phyloP scores from a whole-genome alignment of 2,888 invertebrate genomes.

The Drosophila vallismaia region DNA sequence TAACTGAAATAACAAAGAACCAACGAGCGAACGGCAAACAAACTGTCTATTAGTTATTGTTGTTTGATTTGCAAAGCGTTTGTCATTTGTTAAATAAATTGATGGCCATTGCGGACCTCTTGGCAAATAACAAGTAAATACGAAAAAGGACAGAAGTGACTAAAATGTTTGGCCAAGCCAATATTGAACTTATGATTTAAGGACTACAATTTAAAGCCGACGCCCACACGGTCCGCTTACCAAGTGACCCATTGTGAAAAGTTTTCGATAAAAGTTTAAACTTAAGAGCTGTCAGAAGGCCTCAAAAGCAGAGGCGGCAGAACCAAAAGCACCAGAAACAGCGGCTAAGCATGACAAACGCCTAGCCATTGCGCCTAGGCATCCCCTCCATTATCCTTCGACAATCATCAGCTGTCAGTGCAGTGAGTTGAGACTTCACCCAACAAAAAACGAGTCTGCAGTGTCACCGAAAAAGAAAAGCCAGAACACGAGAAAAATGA shows the following conservation, averaged over 20 bases:
- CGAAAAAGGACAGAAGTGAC: slow-evolving; percentile 26
- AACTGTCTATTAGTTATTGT: slow-evolving; percentile 73
- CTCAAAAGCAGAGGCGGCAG: slow-evolving; percentile 29
- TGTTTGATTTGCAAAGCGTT: slow-evolving; percentile 78
- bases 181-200: slow-evolving; percentile 41
- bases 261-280: slow-evolving; percentile 30
- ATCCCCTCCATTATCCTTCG: slow-evolving; percentile 18
- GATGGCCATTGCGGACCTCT: slow-evolving; percentile 68
- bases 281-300: slow-evolving; percentile 51
- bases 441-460: slow-evolving; percentile 51
- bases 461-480: slow-evolving; percentile 20
- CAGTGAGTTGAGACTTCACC: slow-evolving; percentile 65
- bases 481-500: slow-evolving; percentile 43
- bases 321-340: too few relatives aligned
- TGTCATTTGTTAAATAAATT: slow-evolving; percentile 79
- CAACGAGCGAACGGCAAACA: slow-evolving; percentile 52
- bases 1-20: slow-evolving; percentile 49
- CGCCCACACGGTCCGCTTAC: background rate
- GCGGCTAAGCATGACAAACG: slow-evolving; percentile 45
- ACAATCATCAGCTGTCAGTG: slow-evolving; percentile 75
- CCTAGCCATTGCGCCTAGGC: slow-evolving; percentile 1
- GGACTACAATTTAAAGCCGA: slow-evolving; percentile 10
- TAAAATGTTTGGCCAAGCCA: slow-evolving; percentile 21
- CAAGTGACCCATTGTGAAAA: slow-evolving; percentile 14
- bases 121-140: slow-evolving; percentile 64